Percentiles rank a stretch among this genome's conserved stretches.
These are phyloP conservation scores for Agonopterix heracliana DNA, from an alignment of 2,888 invertebrate genomes.

Conservation along the genomic window DNA sequence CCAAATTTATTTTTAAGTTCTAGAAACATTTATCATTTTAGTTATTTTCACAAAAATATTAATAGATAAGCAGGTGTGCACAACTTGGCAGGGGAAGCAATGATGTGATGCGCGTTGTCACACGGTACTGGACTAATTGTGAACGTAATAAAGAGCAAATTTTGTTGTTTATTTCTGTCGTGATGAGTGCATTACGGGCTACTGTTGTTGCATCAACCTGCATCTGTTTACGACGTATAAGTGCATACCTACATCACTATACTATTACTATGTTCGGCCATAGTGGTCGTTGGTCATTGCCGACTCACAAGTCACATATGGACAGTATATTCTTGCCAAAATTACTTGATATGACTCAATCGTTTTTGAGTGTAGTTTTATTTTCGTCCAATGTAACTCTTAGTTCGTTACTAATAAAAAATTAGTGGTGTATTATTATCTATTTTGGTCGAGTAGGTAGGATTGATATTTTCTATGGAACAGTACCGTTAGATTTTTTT, in stretches of 20 bases:
- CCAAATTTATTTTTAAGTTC: not conserved
- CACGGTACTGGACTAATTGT: constrained; percentile 61
- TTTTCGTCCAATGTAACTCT: constrained; percentile 45
- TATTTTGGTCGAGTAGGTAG: no score
- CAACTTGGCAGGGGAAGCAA: constrained; percentile 61
- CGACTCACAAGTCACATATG: constrained; percentile 32
- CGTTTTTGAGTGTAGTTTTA: constrained; percentile 30
- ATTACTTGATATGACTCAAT: constrained; percentile 47
- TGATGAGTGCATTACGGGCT: constrained; percentile 26
- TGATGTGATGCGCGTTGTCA: constrained; percentile 20
- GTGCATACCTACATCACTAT: not conserved
- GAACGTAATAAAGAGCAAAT: constrained; percentile 42
- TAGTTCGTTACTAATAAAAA: no score
- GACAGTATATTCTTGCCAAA: constrained; percentile 51
- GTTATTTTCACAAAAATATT: constrained; percentile 69
- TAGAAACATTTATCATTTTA: constrained; percentile 7
- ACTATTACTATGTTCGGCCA: constrained; percentile 11
- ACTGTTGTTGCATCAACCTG: constrained; percentile 4
- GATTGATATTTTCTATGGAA: no score
- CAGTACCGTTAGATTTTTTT: no score
- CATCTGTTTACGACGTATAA: constrained; percentile 25
- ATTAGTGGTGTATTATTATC: no score
- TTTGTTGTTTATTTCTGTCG: constrained; percentile 41
- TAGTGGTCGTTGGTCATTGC: constrained; percentile 39
- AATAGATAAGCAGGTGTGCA: constrained; percentile 68